A percentile compares a stretch with the other conserved stretches of the same genome.
These are phyloP conservation scores for Myripristis murdjan DNA, from an alignment of 2,797 vertebrate species.

Conservation along the genomic window DNA sequence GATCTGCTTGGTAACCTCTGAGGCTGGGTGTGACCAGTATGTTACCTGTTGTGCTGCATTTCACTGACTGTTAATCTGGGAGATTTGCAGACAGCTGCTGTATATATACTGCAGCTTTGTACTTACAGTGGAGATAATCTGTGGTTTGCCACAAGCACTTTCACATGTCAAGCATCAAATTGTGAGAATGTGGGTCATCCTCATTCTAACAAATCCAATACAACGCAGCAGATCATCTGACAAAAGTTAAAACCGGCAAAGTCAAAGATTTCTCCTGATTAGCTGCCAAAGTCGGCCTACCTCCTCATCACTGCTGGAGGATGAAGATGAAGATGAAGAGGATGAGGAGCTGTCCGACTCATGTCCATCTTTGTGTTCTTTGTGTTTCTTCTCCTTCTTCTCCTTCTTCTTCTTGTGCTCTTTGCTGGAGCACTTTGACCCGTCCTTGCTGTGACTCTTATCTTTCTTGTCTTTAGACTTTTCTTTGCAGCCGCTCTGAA, in stretches of 20 bases:
- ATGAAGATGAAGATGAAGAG: constrained; percentile 46
- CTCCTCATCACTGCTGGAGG: constrained; percentile 58
- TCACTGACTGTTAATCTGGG: background rate
- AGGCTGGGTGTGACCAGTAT: constrained; percentile 14
- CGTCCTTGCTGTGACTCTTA: constrained; percentile 1
- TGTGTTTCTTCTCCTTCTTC: background rate
- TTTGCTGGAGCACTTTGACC: constrained; percentile 4
- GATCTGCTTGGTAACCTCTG: background rate
- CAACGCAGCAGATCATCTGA: background rate
- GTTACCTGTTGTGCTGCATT: constrained; percentile 23
- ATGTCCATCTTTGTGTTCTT: background rate
- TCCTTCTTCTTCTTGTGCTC: constrained; percentile 14
- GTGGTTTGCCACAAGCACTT: background rate
- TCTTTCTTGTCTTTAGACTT: too few species aligned
- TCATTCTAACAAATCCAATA: background rate
- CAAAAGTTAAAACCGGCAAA: background rate
- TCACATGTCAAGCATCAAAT: background rate
- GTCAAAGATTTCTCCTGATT: too few species aligned
- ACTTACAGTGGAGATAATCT: background rate
- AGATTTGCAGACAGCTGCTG: background rate
- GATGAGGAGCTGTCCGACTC: background rate
- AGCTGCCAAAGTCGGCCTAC: constrained; percentile 22
- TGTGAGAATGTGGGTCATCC: background rate
- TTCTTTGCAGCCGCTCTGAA: background rate
- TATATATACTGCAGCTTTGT: background rate